A percentile compares a stretch with the other conserved stretches of the same genome.
These are phyloP conservation scores for Caenorhabditis sp. DNA, from an alignment of 2,888 invertebrate species.

Conservation along the genomic window DNA sequence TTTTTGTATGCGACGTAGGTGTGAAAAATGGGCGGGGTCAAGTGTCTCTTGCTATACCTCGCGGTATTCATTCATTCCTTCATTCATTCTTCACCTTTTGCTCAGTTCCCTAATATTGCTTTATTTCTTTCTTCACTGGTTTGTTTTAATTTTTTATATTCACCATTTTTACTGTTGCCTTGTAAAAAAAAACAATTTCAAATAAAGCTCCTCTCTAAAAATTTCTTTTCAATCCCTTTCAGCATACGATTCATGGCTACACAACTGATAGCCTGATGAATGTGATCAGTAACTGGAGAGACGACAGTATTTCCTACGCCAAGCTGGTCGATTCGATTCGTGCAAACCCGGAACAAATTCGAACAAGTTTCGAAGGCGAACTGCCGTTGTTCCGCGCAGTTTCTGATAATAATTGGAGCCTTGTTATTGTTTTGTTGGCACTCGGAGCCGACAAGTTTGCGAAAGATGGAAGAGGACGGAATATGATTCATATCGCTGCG, in stretches of 20 bases:
- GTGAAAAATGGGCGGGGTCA: too few species aligned
- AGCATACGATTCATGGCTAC: slow-evolving; percentile 37
- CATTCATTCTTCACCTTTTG: too few species aligned
- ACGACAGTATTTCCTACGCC: slow-evolving; percentile 22
- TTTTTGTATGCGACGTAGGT: too few species aligned
- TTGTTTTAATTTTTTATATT: too few species aligned
- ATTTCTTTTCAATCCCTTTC: too few species aligned
- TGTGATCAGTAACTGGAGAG: slow-evolving; percentile 28
- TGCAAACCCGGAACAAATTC: slow-evolving; percentile 31
- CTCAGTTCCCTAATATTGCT: too few species aligned
- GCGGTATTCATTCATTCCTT: too few species aligned
- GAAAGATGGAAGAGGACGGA: slow-evolving; percentile 20
- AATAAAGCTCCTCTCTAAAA: too few species aligned
- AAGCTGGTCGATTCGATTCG: slow-evolving; percentile 33
- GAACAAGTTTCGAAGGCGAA: slow-evolving; percentile 24
- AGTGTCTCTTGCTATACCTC: too few species aligned
- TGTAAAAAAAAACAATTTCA: too few species aligned
- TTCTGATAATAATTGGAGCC: slow-evolving; percentile 37
- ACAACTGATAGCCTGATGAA: slow-evolving; percentile 22
- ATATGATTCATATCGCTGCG: slow-evolving; percentile 42
- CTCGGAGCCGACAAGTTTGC: slow-evolving; percentile 32
- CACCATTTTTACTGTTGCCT: too few species aligned
- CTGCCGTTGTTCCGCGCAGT: slow-evolving; percentile 43
- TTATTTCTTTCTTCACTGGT: too few species aligned
- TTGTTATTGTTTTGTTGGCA: slow-evolving; percentile 33